Evolutionary conservation across 2,888 invertebrate species (phyloP), one percentile per base, ranked within the genome.

Genomic region (Microdon myrmicae): DNA sequence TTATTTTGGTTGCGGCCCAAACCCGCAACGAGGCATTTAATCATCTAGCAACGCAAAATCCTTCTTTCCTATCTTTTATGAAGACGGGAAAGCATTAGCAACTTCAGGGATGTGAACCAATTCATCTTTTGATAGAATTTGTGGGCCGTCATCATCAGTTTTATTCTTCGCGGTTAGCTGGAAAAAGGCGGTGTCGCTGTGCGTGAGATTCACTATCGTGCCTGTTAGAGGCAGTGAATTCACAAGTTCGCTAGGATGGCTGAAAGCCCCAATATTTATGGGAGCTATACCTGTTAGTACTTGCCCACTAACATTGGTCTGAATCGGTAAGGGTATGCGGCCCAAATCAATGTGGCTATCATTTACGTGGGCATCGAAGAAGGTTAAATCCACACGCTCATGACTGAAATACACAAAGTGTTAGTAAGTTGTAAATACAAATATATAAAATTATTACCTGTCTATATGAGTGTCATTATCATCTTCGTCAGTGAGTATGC

Each of bases 401-500:
- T 82, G 81, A 4, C 83, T 83, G 68, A 44, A 74, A 75, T 14
- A 31, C n/a, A 39, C 48, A 20, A n/a, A 22, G n/a, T 20, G 31
- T 13, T 0, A 8, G 4, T 23, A 19, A 9, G 14, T 8, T 1
- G 7, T 22, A n/a, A n/a, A n/a, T n/a, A 6, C 3, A 14, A 8
- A 10, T 7, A 2, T 48, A 23, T 16, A 48, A n/a, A 28, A 12
- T 20, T 1, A 5, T 37, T 56, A 71, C 71, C 68, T 77, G 60
- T 77, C 79, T 44, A 78, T 76, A 20, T 74, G 75, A 8, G 79
- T 79, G 6, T 77, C 79, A 12, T 81, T 81, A 28, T 81, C 81
- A 56, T 79, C 80, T 20, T 80, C 81, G 58, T 85, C 83, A 3
- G 85, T 84, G 19, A 85, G 75, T 67, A 85, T 83, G 48, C 85